Conservation (phyloP, 1,140 invertebrate genomes). For the Drosophila equinoxialis region DNA sequence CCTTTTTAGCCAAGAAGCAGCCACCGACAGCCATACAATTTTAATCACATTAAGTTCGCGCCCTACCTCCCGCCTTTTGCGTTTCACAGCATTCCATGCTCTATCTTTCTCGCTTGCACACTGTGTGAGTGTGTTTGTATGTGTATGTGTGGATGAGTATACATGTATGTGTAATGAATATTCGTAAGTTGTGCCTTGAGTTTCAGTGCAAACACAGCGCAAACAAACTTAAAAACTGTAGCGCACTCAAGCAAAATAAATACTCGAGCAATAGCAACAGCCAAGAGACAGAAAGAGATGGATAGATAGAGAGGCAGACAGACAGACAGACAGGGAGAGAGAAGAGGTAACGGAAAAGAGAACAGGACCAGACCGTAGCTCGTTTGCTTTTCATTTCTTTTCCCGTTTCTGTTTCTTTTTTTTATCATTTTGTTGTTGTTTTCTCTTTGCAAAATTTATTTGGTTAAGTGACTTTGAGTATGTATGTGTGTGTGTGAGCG, state of each 20-base stretch:
- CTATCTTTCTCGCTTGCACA: background rate
- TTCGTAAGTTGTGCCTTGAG: slow-evolving; percentile 77
- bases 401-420: background rate
- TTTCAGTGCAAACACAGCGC: slow-evolving; percentile 63
- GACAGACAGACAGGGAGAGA: background rate
- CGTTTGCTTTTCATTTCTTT: slow-evolving; percentile 3
- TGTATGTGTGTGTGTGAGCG: slow-evolving; percentile 24
- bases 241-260: slow-evolving; percentile 80
- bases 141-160: slow-evolving; percentile 41
- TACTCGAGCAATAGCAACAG: slow-evolving; percentile 63
- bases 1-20: slow-evolving; percentile 34
- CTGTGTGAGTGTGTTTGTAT: slow-evolving; percentile 3
- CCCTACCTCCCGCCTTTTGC: slow-evolving; percentile 23
- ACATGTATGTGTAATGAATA: slow-evolving; percentile 75
- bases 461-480: slow-evolving; percentile 77
- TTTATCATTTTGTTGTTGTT: slow-evolving; percentile 3
- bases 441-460: slow-evolving; percentile 64
- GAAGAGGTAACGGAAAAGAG: background rate
- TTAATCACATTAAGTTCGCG: slow-evolving; percentile 78
- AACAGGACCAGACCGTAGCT: background rate
- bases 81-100: background rate
- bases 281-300: background rate
- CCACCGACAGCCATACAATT: slow-evolving; percentile 74
- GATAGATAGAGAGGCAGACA: background rate
- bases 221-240: slow-evolving; percentile 80